Conservation (phyloP, 2,113 vertebrate genomes). For the Bubo blakistoni region DNA sequence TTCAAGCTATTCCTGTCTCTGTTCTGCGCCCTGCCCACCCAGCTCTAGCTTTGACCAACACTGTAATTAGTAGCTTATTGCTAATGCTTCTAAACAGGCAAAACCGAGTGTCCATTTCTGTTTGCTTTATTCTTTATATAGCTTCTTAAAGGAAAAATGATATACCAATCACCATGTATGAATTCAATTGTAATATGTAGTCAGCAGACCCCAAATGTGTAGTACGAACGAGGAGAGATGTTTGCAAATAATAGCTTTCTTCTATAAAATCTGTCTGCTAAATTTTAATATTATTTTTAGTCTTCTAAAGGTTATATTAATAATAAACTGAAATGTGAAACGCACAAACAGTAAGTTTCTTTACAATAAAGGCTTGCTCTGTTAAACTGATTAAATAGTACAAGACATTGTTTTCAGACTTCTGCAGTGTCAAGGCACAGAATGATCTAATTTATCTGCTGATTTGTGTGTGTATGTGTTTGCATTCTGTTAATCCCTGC, state of each 20-base stretch:
- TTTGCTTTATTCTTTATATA: not conserved
- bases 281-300: not conserved
- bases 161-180: not conserved
- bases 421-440: conserved; percentile 34
- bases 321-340: not conserved
- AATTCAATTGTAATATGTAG: not conserved
- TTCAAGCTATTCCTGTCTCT: conserved; percentile 4
- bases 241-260: not conserved
- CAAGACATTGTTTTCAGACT: conserved; percentile 29
- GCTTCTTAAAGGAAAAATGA: not conserved
- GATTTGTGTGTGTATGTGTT: not conserved
- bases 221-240: not conserved
- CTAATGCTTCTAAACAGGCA: not conserved
- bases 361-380: not conserved
- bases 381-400: conserved; percentile 12
- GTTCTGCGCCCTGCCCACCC: not conserved
- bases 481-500: not conserved
- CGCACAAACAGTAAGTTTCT: not conserved
- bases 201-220: not conserved
- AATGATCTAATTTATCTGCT: conserved; percentile 12
- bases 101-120: not conserved
- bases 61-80: not conserved
- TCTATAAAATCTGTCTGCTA: not conserved
- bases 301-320: not conserved
- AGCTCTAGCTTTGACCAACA: not conserved